Percentiles rank a stretch among this genome's conserved stretches.
phyloP scores from a whole-genome alignment of 2,888 invertebrate species.

The Orchesella flavescens region DNA sequence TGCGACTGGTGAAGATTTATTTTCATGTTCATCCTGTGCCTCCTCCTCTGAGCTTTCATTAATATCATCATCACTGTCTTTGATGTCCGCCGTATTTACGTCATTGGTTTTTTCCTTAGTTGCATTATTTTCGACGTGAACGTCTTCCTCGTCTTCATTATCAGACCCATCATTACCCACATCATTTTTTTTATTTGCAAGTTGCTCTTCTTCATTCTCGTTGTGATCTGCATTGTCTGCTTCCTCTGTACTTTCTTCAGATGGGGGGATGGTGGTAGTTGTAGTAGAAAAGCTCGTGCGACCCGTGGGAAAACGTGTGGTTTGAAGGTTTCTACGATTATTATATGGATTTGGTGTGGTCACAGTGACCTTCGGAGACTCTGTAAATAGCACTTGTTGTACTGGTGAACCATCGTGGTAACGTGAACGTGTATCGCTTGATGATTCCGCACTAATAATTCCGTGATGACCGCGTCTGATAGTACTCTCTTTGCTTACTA shows the following conservation, averaged over 20 bases:
- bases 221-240: slow-evolving; percentile 5
- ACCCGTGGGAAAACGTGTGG: slow-evolving; percentile 64
- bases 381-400: slow-evolving; percentile 66
- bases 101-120: slow-evolving; percentile 14
- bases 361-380: slow-evolving; percentile 56
- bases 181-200: slow-evolving; percentile 23
- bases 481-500: slow-evolving; percentile 12
- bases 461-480: slow-evolving; percentile 6
- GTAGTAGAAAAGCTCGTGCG: slow-evolving; percentile 55
- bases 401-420: slow-evolving; percentile 34
- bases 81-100: not conserved
- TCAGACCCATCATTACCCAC: slow-evolving; percentile 15
- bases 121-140: slow-evolving; percentile 10
- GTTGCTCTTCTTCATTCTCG: slow-evolving; percentile 3
- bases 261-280: slow-evolving; percentile 13
- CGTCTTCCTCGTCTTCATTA: not conserved
- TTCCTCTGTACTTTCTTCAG: slow-evolving; percentile 23
- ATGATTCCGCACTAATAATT: slow-evolving; percentile 30
- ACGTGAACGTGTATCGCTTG: slow-evolving; percentile 25
- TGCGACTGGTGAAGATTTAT: not conserved
- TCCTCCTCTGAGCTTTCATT: slow-evolving; percentile 54
- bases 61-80: not conserved
- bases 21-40: not conserved
- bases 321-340: slow-evolving; percentile 46
- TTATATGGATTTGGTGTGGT: slow-evolving; percentile 41